Base-by-base conservation (phyloP, 2,888 invertebrate genomes). In the Mythimna ferrago region DNA sequence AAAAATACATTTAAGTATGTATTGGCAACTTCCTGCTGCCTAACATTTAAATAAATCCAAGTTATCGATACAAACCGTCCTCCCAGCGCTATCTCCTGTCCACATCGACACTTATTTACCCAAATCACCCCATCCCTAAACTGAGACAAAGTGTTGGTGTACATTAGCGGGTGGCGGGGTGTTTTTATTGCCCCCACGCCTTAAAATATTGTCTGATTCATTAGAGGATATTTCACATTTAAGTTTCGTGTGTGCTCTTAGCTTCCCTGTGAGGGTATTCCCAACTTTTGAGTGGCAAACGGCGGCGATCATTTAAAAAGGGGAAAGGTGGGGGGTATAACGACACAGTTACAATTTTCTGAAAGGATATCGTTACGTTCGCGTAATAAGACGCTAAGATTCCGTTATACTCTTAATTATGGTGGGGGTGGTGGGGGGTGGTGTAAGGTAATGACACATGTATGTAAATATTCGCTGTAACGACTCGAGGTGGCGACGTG, bases 171-270 rank as follows among this genome's bases (percentile, higher is more conserved):
- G 93, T 85, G 93, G 89, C 76, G 86, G 86, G 94, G 92, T 88
- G 94, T 88, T 94, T 95, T 96, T 96, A 96, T 96, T 95, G 94
- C 96, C 95, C 93, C 94, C 94, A 88, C 92, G 92, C 94, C 95
- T 95, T 96, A 96, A 96, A 96, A 96, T 96, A 96, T 96, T 96
- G 96, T 95, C 96, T 96, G 96, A 96, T 96, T 96, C 96, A 96
- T 96, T 96, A 96, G 95, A 94, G 95, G 93, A 95, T 96, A 95
- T 95, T 95, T 93, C 94, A 94, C 95, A 94, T 96, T 95, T 95
- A 95, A 95, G 94, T 96, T 95, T 94, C 93, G 92, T 91, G 93
- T 93, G 93, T 93, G 93, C 92, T 92, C 90, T 92, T 91, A 90
- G 91, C 92, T 91, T 91, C 90, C 90, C 89, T 85, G 87, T 85